Evolutionary conservation across 1,140 invertebrate genomes (phyloP), one percentile per base, ranked within the genome.

Genomic region (Harpegnathos saltator): DNA sequence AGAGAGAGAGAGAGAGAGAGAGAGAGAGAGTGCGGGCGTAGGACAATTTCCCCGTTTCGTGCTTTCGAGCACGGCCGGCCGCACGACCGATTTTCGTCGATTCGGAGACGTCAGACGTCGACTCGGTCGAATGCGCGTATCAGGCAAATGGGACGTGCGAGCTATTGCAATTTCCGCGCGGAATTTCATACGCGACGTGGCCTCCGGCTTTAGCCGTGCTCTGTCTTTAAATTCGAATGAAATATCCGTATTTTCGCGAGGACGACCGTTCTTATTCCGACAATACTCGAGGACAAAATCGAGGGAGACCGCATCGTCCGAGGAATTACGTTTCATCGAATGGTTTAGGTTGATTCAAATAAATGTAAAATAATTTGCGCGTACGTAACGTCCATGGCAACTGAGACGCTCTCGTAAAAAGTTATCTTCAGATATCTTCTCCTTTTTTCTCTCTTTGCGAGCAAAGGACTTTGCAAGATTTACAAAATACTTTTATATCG

Each of bases 1-100:
- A 44, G 38, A 44, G 38, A 44, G 38, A 44, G 9, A 44, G 38
- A 33, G 29, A 33, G 29, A 33, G 29, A 33, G 29, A 33, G 29
- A 33, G 5, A 33, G n/a, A n/a, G n/a, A n/a, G n/a, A n/a, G n/a
- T n/a, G n/a, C 33, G 33, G 2, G 38, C 38, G 7, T 3, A 24
- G 58, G 63, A 84, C 66, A 62, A 87, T 84, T 75, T 75, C 82
- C 19, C 73, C 68, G 44, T 84, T 66, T 54, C 52, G 22, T 59
- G 44, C 69, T 66, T 71, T 81, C 73, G 56, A 78, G 58, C 33
- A 19, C 65, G 38, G 7, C 38, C 72, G 26, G 44, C 7, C 56
- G 26, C 15, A 80, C 61, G 29, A 44, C 38, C 12, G 38, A 22
- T 86, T 69, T 38, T 61, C 59, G 48, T 26, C 80, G 65, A 68